Evolutionary conservation across 2,888 invertebrate genomes (phyloP).

Genomic region (Megastigmus dorsalis): DNA sequence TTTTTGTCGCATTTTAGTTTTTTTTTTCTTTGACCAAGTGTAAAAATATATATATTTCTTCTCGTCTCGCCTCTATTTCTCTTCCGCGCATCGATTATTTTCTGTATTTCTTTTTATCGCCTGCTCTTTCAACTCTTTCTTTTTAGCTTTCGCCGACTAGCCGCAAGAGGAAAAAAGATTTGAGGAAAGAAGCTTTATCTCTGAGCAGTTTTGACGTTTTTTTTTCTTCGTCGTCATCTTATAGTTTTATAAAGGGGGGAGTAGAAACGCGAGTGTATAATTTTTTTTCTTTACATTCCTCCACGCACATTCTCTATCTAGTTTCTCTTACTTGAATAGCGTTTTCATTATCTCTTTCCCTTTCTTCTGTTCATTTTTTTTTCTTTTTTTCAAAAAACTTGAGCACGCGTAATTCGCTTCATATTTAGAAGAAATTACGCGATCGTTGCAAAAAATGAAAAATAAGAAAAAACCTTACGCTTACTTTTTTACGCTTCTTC

Average conservation of each 20-base stretch:
- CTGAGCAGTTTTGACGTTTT: slow-evolving; percentile 52
- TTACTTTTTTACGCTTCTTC: too few species aligned
- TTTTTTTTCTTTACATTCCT: slow-evolving; percentile 23
- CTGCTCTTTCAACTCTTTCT: slow-evolving; percentile 39
- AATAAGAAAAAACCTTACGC: background rate
- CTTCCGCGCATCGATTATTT: slow-evolving; percentile 47
- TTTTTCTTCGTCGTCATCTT: slow-evolving; percentile 40
- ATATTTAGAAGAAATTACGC: background rate
- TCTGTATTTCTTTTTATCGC: slow-evolving; percentile 42
- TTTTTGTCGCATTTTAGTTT: slow-evolving; percentile 44
- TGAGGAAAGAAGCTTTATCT: slow-evolving; percentile 39
- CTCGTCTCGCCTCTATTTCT: slow-evolving; percentile 57
- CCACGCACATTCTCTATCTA: slow-evolving; percentile 34
- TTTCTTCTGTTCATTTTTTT: too few species aligned
- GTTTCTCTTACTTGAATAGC: background rate
- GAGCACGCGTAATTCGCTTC: background rate
- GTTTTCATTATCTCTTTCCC: background rate
- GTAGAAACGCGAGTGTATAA: slow-evolving; percentile 60
- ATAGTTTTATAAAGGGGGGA: slow-evolving; percentile 40
- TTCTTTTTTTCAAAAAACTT: background rate
- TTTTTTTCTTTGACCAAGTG: slow-evolving; percentile 63
- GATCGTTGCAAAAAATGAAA: background rate
- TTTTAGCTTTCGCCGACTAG: slow-evolving; percentile 51
- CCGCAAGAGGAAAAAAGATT: slow-evolving; percentile 52
- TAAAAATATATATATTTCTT: slow-evolving; percentile 68